Conservation (phyloP, 2,888 invertebrate genomes). For the Xestia ashworthii region DNA sequence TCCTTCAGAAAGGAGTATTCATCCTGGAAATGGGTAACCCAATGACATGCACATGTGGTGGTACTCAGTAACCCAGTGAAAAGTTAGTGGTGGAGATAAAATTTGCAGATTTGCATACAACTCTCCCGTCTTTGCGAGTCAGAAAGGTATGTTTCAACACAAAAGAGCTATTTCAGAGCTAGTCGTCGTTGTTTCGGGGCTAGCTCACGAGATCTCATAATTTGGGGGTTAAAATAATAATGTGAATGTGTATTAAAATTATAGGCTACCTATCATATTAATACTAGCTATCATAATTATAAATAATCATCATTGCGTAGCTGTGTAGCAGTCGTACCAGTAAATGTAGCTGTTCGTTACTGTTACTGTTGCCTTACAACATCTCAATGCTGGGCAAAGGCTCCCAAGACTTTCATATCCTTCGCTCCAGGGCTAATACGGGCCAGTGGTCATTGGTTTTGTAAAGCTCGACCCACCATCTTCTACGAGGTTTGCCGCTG, state of each 20-base stretch:
- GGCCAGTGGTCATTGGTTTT: not conserved
- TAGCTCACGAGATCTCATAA: too few species aligned
- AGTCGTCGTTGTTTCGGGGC: slow-evolving; percentile 33
- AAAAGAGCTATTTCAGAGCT: slow-evolving; percentile 81
- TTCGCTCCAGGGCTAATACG: not conserved
- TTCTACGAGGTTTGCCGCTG: not conserved
- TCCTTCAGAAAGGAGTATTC: too few species aligned
- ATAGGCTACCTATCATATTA: not conserved
- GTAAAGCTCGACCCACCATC: not conserved
- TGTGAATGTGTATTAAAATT: not conserved
- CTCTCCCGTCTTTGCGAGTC: slow-evolving; percentile 65
- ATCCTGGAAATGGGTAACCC: slow-evolving; percentile 1
- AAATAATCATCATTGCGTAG: not conserved
- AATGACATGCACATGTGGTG: slow-evolving; percentile 31
- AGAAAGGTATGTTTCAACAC: slow-evolving; percentile 75
- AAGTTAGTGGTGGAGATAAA: slow-evolving; percentile 50
- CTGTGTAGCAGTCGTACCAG: slow-evolving; percentile 18
- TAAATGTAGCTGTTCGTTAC: not conserved
- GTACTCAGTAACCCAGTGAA: slow-evolving; percentile 41
- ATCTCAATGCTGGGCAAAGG: not conserved
- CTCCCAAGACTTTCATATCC: not conserved
- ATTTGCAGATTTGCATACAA: slow-evolving; percentile 65
- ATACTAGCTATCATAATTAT: not conserved
- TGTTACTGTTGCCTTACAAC: not conserved
- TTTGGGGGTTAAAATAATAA: not conserved